A percentile compares a stretch with the other conserved stretches of the same genome.
Evolutionary conservation across 2,113 vertebrate genomes (phyloP).

Genomic region (Onychostruthus taczanowskii): DNA sequence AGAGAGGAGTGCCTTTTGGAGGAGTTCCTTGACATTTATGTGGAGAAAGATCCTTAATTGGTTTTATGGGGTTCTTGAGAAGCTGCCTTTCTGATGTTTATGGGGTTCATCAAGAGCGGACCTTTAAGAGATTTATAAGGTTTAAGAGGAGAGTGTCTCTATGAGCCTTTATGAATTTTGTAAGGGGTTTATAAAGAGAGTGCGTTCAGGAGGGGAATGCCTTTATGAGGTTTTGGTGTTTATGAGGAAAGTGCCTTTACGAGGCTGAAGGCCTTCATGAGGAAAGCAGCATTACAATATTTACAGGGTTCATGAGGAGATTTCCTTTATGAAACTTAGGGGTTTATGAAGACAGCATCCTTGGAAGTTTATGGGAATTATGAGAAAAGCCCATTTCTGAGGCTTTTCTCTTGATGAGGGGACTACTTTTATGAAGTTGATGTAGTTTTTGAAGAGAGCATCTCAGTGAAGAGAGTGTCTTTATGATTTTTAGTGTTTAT

Average conservation of each 20-base stretch:
- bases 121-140: not conserved
- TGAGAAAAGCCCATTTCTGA: not conserved
- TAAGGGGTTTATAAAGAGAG: not conserved
- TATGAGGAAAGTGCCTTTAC: not conserved
- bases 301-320: not conserved
- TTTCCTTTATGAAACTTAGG: not conserved
- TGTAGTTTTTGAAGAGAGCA: not conserved
- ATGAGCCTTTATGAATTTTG: not conserved
- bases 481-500: not conserved
- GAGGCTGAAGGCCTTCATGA: not conserved
- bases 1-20: not conserved
- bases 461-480: not conserved
- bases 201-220: rapidly evolving
- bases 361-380: not conserved
- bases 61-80: not conserved
- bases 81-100: not conserved
- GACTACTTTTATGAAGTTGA: not conserved
- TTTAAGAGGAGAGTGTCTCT: not conserved
- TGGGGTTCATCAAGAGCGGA: not conserved
- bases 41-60: not conserved
- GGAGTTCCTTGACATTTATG: not conserved
- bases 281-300: not conserved
- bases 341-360: too few relatives aligned
- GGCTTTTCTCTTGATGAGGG: not conserved
- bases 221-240: not conserved